A percentile compares a stretch with the other conserved stretches of the same genome.
phyloP scores from a whole-genome alignment of 2,113 vertebrate species.

The Thermophis baileyi region DNA sequence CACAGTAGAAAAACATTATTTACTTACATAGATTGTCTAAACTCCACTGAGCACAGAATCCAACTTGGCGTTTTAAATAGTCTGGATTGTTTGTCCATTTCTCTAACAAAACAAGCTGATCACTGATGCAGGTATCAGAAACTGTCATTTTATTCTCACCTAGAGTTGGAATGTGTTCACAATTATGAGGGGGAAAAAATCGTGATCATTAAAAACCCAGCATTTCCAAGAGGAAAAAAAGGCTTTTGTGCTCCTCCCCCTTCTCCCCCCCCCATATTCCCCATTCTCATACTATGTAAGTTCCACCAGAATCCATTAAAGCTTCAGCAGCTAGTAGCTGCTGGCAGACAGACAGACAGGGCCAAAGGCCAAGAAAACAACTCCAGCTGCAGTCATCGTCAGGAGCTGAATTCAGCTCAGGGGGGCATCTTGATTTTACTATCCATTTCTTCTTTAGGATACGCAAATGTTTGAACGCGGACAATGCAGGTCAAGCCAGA shows the following conservation, averaged over 20 bases:
- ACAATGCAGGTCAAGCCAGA: background rate
- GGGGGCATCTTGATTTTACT: background rate
- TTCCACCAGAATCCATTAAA: background rate
- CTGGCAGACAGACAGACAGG: background rate
- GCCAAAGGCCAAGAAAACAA: background rate
- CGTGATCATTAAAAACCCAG: background rate
- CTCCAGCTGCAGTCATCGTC: background rate
- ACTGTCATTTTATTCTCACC: constrained; percentile 99
- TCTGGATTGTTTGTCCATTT: constrained; percentile 89
- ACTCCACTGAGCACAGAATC: constrained; percentile 98
- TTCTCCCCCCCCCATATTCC: background rate
- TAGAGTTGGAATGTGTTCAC: constrained; percentile 49
- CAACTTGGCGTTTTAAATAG: constrained; percentile 95
- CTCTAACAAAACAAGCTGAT: constrained; percentile 87
- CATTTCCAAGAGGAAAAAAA: background rate
- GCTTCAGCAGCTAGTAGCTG: background rate
- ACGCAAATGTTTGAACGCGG: background rate
- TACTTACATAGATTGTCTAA: constrained; percentile 98
- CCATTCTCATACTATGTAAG: background rate
- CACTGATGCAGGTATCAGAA: constrained; percentile 88
- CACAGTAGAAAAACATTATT: background rate
- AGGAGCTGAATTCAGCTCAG: background rate
- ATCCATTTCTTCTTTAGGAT: background rate
- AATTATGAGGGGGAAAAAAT: background rate
- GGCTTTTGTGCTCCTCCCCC: background rate